Evolutionary conservation across 2,797 vertebrate genomes (phyloP).

Genomic region (Oophaga sylvatica): DNA sequence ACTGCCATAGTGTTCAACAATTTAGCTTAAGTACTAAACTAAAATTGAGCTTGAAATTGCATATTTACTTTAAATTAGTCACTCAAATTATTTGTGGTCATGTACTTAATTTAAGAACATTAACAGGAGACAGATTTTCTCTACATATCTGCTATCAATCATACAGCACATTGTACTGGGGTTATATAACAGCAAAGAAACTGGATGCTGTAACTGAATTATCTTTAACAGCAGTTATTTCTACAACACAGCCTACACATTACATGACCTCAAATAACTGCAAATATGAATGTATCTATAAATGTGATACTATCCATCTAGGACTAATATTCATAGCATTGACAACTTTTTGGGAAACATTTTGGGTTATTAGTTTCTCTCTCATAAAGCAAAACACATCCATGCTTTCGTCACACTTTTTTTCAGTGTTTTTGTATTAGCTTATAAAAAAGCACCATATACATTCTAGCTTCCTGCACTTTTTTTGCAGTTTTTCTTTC

Average conservation of each 20-base stretch:
- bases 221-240: slow-evolving; percentile 53
- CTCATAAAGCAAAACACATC: too few relatives aligned
- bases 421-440: neutral
- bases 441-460: neutral
- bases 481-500: too few relatives aligned
- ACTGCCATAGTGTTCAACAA: slow-evolving; percentile 67
- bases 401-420: too few relatives aligned
- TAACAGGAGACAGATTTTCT: slow-evolving; percentile 73
- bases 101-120: slow-evolving; percentile 70
- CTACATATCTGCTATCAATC: slow-evolving; percentile 70
- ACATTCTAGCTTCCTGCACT: too few relatives aligned
- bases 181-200: slow-evolving; percentile 62
- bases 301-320: neutral
- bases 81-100: slow-evolving; percentile 70
- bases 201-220: slow-evolving; percentile 48
- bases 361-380: neutral
- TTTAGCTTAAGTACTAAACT: slow-evolving; percentile 68
- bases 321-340: neutral
- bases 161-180: slow-evolving; percentile 64
- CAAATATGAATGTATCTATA: neutral
- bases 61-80: slow-evolving; percentile 78
- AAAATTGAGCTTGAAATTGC: slow-evolving; percentile 77
- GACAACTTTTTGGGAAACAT: neutral
- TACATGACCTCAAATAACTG: slow-evolving; percentile 56
- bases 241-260: slow-evolving; percentile 31